Base-by-base conservation (phyloP, 2,888 invertebrate genomes). In the Brassicogethes aeneus region DNA sequence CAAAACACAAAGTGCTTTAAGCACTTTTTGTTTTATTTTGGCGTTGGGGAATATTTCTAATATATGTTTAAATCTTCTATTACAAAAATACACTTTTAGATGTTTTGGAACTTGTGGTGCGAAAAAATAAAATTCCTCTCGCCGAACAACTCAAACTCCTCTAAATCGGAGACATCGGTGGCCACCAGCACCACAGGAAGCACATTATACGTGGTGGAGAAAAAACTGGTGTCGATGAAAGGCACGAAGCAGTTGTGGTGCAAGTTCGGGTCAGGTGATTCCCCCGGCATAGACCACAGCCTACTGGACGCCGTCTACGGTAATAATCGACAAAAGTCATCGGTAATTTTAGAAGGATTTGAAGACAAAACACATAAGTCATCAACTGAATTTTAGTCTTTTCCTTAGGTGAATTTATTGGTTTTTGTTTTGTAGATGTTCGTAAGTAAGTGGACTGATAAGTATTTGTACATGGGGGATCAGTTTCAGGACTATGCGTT, bases 81-180 rank as follows among this genome's bases (percentile, higher is more conserved):
- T 34, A 8, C 13, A 10, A 37, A 10, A 5, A 34, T 3, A 36
- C 8, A 13, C 34, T 43, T 3, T 2, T 49, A 76, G 75, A 70
- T 74, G 64, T 73, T 71, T 53, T 80, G 80, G 80, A 69, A 70
- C 43, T 57, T 76, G 17, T 80, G 80, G 80, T 74, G 75, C 48
- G 70, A 71, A 40, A 68, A 73, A 44, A 65, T 78, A 16, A 63
- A 60, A 45, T 70, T 69, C 47, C 51, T 73, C 35, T 63, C 60
- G 33, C 69, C 68, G 1, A 67, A 64, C 41, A 61, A 65, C 15
- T 61, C 64, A 1, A 62, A 64, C 1, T 72, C 73, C 30, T 73
- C 73, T 1, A 54, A 69, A 32, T 74, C 75, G 1, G 75, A 76
- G 57, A 73, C 73, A 0, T 73, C 73, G 0, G 72, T 70, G 0